These are phyloP conservation scores for Ceratosolen solmsi DNA, from an alignment of 1,140 invertebrate genomes.

Conservation along the genomic window DNA sequence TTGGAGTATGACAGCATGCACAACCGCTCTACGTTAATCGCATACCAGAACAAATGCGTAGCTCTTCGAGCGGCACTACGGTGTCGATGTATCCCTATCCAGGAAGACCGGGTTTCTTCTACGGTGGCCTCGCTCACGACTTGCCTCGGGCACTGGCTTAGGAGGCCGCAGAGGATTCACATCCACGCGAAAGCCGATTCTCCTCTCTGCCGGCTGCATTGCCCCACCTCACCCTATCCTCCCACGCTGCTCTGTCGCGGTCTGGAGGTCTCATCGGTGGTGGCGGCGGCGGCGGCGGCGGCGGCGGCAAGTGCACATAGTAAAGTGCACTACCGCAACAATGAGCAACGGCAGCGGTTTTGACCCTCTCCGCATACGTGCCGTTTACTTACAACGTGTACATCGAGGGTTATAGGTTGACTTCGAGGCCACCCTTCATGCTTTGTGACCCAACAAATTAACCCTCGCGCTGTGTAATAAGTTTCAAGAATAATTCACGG, in stretches of 20 bases:
- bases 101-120: neutral
- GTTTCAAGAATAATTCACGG: no score
- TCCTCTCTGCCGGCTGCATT: no score
- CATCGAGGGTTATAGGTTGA: neutral
- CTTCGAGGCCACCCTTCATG: neutral
- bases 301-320: neutral
- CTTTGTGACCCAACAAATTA: neutral
- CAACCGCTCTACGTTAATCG: neutral
- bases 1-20: neutral
- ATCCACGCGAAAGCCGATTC: no score
- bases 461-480: neutral
- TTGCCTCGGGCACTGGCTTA: neutral
- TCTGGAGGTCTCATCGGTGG: neutral
- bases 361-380: neutral
- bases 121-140: neutral
- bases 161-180: neutral
- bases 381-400: neutral
- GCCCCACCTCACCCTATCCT: neutral
- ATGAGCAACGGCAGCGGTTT: neutral
- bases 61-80: neutral
- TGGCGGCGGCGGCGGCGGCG: neutral
- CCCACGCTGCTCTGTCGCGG: neutral
- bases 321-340: neutral
- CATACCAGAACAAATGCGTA: neutral
- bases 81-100: neutral